A percentile compares a stretch with the other conserved stretches of the same genome.
Evolutionary conservation across 2,888 invertebrate genomes (phyloP).

Genomic region (Rhorus exstirpatorius): DNA sequence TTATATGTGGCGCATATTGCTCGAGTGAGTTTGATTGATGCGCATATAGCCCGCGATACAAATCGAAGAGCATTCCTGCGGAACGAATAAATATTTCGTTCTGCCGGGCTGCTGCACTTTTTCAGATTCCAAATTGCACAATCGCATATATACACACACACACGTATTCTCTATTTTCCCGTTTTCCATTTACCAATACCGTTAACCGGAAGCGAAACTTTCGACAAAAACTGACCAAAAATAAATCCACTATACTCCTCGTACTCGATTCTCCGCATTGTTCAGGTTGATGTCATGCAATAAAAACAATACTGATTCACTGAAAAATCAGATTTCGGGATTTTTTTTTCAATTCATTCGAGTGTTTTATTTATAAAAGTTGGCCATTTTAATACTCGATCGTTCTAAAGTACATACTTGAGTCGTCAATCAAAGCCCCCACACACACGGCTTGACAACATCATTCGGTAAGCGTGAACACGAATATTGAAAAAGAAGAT

Average conservation of each 20-base stretch:
- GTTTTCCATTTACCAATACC: conserved; percentile 23
- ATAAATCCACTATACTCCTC: conserved; percentile 2
- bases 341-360: background rate
- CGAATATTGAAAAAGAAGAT: background rate
- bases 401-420: background rate
- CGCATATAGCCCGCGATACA: conserved; percentile 5
- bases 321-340: background rate
- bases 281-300: background rate
- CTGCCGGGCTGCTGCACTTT: background rate
- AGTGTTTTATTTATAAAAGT: background rate
- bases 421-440: background rate
- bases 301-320: background rate
- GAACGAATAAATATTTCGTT: conserved; percentile 53
- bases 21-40: conserved; percentile 43
- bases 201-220: background rate
- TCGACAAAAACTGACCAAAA: background rate
- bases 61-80: conserved; percentile 32
- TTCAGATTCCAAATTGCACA: background rate
- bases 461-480: background rate
- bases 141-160: background rate
- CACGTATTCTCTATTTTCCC: background rate
- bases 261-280: background rate
- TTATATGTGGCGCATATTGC: conserved; percentile 28
- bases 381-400: conserved; percentile 42
- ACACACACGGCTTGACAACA: no score